Evolutionary conservation across 2,113 vertebrate species (phyloP).

Genomic region (Saccopteryx bilineata): DNA sequence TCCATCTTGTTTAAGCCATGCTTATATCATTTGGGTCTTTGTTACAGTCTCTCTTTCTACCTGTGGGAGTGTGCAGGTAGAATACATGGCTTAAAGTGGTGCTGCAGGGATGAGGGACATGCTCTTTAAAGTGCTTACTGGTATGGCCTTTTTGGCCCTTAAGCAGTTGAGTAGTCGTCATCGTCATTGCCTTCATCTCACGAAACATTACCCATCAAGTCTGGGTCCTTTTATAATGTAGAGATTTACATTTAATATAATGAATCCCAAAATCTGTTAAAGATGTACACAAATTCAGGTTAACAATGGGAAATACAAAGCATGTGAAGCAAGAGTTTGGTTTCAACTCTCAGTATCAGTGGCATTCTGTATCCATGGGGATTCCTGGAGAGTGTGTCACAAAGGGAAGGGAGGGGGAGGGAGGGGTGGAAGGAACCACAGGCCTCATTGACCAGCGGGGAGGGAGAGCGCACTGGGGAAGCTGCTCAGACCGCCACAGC

Average conservation of each 20-base stretch:
- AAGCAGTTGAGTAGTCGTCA: no score
- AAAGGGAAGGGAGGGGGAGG: background rate
- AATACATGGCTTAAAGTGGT: background rate
- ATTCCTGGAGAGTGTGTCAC: conserved; percentile 1
- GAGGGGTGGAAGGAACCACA: background rate
- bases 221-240: background rate
- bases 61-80: background rate
- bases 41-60: background rate
- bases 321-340: conserved; percentile 19
- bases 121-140: background rate
- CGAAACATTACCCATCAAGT: background rate
- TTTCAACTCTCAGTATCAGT: conserved; percentile 41
- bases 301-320: background rate
- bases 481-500: background rate
- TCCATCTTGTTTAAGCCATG: background rate
- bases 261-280: background rate
- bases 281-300: background rate
- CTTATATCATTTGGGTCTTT: background rate
- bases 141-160: background rate
- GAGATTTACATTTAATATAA: background rate
- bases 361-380: conserved; percentile 56
- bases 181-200: background rate
- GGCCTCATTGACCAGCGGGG: background rate
- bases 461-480: no score
- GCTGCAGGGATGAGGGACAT: background rate